phyloP scores from a whole-genome alignment of 2,797 vertebrate genomes.

The Staurois parvus region DNA sequence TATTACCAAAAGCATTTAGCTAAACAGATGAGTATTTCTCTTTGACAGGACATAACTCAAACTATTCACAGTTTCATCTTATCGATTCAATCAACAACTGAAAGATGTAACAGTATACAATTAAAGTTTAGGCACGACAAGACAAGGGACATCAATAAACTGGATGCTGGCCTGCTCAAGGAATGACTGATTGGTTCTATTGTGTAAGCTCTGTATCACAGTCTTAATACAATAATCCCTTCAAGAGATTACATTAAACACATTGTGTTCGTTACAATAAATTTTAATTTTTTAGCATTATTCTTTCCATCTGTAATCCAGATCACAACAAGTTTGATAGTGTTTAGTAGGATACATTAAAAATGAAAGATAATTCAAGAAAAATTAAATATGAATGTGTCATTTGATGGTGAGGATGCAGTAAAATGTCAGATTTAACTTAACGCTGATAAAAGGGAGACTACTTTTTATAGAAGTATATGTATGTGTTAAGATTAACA shows the following conservation, averaged over 20 bases:
- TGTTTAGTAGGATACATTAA: slow-evolving; percentile 27
- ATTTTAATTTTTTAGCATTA: slow-evolving; percentile 25
- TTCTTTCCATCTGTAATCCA: slow-evolving; percentile 13
- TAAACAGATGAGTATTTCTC: slow-evolving; percentile 27
- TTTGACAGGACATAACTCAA: slow-evolving; percentile 30
- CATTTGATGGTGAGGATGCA: neutral
- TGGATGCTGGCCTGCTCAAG: slow-evolving; percentile 32
- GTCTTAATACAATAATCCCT: slow-evolving; percentile 51
- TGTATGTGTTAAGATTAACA: neutral
- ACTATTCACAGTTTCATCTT: slow-evolving; percentile 29
- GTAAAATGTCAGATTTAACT: neutral
- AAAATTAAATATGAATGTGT: neutral
- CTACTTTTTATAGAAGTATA: neutral
- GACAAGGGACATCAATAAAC: slow-evolving; percentile 52
- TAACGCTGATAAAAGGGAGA: neutral
- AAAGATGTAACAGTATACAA: slow-evolving; percentile 51
- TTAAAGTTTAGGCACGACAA: slow-evolving; percentile 58
- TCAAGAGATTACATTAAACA: slow-evolving; percentile 35
- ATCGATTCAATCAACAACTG: slow-evolving; percentile 55
- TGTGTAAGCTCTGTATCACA: slow-evolving; percentile 38
- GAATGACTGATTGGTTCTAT: slow-evolving; percentile 55
- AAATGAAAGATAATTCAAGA: slow-evolving; percentile 18
- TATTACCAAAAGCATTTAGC: neutral
- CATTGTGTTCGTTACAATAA: slow-evolving; percentile 12
- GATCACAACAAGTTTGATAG: slow-evolving; percentile 18